Conservation (phyloP, 2,888 invertebrate genomes). For the Gortyna flavago region DNA sequence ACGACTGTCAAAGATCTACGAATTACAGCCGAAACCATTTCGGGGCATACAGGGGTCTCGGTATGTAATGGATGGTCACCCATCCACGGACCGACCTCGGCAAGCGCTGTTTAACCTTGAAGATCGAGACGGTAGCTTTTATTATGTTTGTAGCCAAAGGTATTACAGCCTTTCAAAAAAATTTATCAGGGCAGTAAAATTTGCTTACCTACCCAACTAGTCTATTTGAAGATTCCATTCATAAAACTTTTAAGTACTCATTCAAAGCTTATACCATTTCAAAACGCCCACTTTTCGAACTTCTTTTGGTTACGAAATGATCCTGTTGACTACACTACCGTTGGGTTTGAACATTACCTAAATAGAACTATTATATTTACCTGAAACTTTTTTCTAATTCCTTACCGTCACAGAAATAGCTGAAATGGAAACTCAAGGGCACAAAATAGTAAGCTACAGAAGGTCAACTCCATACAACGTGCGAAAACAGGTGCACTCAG, state of each 20-base stretch:
- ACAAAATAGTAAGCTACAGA: neutral
- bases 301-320: neutral
- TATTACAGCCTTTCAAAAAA: neutral
- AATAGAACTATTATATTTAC: conserved; percentile 1
- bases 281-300: neutral
- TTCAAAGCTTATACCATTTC: neutral
- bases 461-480: neutral
- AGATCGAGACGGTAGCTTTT: too few species aligned
- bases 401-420: conserved; percentile 6
- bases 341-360: neutral
- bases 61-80: too few species aligned
- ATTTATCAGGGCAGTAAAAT: neutral
- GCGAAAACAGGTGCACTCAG: too few species aligned
- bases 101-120: neutral
- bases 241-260: neutral
- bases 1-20: neutral
- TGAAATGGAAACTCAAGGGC: neutral
- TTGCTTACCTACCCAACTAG: too few species aligned
- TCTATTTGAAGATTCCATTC: neutral
- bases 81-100: neutral
- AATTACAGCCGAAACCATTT: neutral
- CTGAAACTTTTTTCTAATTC: conserved; percentile 1
- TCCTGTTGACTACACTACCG: neutral
- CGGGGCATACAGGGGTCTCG: too few species aligned
- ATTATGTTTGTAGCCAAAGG: too few species aligned